These are phyloP conservation scores for Phortica okadai DNA, from an alignment of 2,888 invertebrate species.

Conservation along the genomic window DNA sequence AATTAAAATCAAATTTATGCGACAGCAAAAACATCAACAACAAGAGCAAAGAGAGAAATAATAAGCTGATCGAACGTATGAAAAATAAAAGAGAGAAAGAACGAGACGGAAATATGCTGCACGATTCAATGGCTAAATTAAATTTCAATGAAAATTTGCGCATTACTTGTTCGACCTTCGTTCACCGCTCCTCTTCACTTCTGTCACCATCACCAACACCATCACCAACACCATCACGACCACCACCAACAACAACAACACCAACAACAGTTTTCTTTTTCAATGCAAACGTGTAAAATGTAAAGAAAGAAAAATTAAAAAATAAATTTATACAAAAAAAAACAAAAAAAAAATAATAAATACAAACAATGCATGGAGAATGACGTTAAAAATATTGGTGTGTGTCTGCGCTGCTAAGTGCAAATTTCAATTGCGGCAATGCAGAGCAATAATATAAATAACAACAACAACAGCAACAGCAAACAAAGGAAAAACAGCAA, in stretches of 20 bases:
- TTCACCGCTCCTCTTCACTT: neutral
- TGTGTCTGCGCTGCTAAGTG: neutral
- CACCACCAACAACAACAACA: neutral
- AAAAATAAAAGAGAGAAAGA: neutral
- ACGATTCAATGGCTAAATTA: conserved; percentile 51
- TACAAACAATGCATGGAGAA: too few relatives aligned
- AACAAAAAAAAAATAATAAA: neutral
- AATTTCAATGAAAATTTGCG: conserved; percentile 15
- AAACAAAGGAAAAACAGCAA: conserved; percentile 15
- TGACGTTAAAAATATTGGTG: too few relatives aligned
- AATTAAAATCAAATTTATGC: conserved; percentile 36
- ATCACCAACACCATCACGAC: too few relatives aligned
- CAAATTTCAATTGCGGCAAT: neutral
- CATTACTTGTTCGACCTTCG: neutral
- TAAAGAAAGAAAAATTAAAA: conserved; percentile 20
- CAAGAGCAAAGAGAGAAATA: conserved; percentile 29
- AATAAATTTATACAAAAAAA: conserved; percentile 22
- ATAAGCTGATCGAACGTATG: neutral
- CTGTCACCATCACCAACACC: neutral
- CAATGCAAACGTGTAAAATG: conserved; percentile 25
- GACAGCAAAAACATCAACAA: conserved; percentile 37
- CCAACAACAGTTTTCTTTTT: neutral
- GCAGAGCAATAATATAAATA: conserved; percentile 34
- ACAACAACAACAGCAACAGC: conserved; percentile 33
- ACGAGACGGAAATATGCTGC: conserved; percentile 15